Conservation (phyloP, 2,888 invertebrate genomes). For the Hartigia nigra region DNA sequence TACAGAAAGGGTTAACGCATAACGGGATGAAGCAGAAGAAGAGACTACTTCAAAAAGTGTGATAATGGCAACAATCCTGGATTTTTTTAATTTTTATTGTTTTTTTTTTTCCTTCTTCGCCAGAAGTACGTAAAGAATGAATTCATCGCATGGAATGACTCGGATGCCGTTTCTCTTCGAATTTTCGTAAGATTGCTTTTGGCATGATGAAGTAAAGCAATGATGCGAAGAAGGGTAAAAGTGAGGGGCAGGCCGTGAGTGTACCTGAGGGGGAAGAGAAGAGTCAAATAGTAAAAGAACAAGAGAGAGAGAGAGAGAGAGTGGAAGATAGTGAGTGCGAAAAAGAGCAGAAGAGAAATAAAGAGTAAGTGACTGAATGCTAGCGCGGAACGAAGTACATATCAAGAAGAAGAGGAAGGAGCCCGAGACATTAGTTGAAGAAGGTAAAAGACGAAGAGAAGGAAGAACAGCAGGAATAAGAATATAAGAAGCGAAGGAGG, state of each 20-base stretch:
- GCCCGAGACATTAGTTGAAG: background rate
- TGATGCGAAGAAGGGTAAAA: background rate
- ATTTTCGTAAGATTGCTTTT: slow-evolving; percentile 1
- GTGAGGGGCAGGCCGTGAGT: background rate
- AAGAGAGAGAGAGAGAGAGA: slow-evolving; percentile 9
- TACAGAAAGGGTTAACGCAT: background rate
- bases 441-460: background rate
- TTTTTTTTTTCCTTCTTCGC: background rate
- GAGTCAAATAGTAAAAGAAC: background rate
- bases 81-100: background rate
- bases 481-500: background rate
- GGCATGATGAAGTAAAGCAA: background rate
- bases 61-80: background rate
- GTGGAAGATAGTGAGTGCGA: slow-evolving; percentile 4
- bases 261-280: background rate
- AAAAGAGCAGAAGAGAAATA: slow-evolving; percentile 8
- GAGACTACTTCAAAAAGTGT: background rate
- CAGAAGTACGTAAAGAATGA: background rate
- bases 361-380: background rate
- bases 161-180: slow-evolving; percentile 3
- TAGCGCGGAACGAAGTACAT: background rate
- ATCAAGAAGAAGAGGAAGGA: background rate
- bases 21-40: background rate
- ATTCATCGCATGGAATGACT: background rate
- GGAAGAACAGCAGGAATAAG: background rate